Evolutionary conservation across 2,797 vertebrate species (phyloP).

Genomic region (Oreochromis mossambicus): DNA sequence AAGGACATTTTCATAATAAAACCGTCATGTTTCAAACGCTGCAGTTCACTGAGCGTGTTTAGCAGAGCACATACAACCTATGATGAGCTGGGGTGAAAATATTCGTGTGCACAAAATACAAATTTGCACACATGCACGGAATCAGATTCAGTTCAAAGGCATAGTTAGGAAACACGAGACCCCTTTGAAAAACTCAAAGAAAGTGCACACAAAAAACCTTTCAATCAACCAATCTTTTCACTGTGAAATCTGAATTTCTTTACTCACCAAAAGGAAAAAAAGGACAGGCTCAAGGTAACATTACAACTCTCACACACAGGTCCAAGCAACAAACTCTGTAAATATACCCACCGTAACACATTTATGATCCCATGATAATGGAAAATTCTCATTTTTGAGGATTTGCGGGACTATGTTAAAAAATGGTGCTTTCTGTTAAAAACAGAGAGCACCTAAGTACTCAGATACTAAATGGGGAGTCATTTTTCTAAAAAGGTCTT

Average conservation of each 20-base stretch:
- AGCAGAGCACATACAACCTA: not conserved
- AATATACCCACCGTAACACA: not conserved
- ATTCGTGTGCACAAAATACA: not conserved
- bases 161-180: not conserved
- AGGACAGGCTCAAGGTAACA: not conserved
- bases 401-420: not conserved
- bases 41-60: not conserved
- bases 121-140: not conserved
- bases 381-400: not conserved
- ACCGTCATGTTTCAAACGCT: conserved; percentile 18
- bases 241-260: not conserved
- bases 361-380: not conserved
- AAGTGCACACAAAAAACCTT: not conserved
- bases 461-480: not conserved
- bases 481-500: not conserved
- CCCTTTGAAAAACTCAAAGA: not conserved
- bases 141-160: not conserved
- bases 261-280: fast-evolving
- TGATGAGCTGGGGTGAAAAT: not conserved
- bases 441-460: not conserved
- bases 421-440: not conserved
- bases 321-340: not conserved
- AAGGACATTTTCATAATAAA: conserved; percentile 62
- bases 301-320: not conserved
- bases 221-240: not conserved